Conservation (phyloP, 2,113 vertebrate species). For the Macaca mulatta region DNA sequence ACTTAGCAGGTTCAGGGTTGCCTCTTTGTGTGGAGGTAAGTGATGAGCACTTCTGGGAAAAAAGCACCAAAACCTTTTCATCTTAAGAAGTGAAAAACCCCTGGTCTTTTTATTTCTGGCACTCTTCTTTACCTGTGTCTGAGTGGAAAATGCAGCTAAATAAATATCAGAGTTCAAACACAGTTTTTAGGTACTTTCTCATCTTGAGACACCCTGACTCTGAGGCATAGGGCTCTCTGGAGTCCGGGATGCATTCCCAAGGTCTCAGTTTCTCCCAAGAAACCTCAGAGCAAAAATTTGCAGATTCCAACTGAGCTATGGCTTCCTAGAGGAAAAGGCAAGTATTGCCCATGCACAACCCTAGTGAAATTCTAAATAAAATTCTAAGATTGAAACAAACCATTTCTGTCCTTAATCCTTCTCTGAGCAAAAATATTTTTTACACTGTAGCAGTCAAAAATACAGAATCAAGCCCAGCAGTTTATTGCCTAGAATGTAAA, state of each 20-base stretch:
- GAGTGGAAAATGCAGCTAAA: neutral
- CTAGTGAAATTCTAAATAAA: neutral
- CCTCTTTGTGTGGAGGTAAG: neutral
- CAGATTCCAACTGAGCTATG: neutral
- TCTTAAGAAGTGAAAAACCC: neutral
- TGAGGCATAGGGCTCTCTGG: neutral
- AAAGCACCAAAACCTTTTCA: neutral
- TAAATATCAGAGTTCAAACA: neutral
- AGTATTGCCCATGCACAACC: neutral
- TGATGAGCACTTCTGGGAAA: neutral
- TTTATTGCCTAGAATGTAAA: neutral
- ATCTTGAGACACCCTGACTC: neutral
- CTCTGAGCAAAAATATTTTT: neutral
- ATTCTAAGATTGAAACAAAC: neutral
- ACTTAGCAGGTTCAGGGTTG: neutral
- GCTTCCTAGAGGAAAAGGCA: neutral
- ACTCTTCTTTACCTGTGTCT: neutral
- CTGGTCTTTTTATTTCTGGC: neutral
- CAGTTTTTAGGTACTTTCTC: neutral
- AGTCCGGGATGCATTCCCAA: neutral
- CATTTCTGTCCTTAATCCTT: neutral
- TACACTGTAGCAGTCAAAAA: neutral
- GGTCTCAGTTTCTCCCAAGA: neutral
- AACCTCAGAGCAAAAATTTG: neutral
- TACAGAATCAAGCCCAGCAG: neutral